phyloP scores from a whole-genome alignment of 1,140 invertebrate genomes.

The Drosophila nannoptera region DNA sequence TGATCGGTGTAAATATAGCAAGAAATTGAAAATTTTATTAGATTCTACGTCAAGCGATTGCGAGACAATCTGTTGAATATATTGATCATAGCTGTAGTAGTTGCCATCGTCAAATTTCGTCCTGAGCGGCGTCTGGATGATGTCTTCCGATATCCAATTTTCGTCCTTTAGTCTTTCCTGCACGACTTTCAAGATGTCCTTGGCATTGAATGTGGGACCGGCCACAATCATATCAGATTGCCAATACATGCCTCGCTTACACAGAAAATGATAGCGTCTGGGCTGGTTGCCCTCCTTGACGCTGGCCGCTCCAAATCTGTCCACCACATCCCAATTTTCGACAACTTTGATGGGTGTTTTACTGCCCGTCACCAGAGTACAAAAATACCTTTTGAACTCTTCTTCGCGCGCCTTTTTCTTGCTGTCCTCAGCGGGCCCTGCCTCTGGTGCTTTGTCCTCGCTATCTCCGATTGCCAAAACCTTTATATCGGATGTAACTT shows the following conservation, averaged over 20 bases:
- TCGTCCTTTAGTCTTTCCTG: constrained; percentile 5
- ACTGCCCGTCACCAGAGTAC: constrained; percentile 1
- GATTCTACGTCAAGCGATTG: neutral
- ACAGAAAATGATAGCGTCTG: constrained; percentile 14
- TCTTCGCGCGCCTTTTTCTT: neutral
- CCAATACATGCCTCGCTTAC: neutral
- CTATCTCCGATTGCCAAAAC: constrained; percentile 16
- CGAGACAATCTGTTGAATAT: constrained; percentile 13
- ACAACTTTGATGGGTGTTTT: neutral
- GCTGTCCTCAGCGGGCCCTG: neutral
- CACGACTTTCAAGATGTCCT: neutral
- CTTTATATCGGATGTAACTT: neutral
- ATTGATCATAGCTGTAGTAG: neutral
- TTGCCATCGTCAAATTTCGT: neutral
- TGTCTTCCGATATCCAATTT: constrained; percentile 25
- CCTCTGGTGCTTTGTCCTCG: neutral
- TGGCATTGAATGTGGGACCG: neutral
- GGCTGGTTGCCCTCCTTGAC: constrained; percentile 5
- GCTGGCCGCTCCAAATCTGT: neutral
- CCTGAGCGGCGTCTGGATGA: constrained; percentile 13
- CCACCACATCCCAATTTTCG: constrained; percentile 1
- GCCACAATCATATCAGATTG: neutral
- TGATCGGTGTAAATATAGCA: constrained; percentile 1
- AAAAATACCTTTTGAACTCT: neutral
- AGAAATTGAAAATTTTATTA: neutral